A percentile compares a stretch with the other conserved stretches of the same genome.
phyloP scores from a whole-genome alignment of 2,797 vertebrate species.

The Notolabrus celidotus region DNA sequence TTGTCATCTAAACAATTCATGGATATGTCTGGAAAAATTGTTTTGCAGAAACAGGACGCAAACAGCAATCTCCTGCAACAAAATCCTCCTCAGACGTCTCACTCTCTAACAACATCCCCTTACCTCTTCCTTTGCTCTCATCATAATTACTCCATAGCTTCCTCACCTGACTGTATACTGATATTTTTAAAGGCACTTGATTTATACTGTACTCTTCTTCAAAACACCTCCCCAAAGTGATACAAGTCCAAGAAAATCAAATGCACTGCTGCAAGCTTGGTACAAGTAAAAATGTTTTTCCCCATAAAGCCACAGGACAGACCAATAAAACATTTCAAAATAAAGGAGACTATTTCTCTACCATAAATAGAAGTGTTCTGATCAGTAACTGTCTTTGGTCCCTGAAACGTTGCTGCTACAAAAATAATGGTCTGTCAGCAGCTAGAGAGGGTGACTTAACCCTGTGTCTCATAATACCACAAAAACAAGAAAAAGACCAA shows the following conservation, averaged over 20 bases:
- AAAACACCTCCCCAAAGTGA: neutral
- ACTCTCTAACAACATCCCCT: too few species aligned
- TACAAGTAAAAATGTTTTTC: neutral
- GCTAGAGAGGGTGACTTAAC: slow-evolving; percentile 46
- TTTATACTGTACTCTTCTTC: neutral
- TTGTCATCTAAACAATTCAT: too few species aligned
- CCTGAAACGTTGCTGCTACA: neutral
- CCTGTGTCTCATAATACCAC: slow-evolving; percentile 35
- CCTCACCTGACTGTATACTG: neutral
- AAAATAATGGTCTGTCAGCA: slow-evolving; percentile 39
- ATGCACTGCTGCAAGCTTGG: neutral
- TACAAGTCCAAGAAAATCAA: neutral
- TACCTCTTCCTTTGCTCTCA: neutral
- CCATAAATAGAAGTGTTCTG: slow-evolving; percentile 23
- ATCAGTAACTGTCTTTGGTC: slow-evolving; percentile 23
- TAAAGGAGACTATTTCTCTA: slow-evolving; percentile 10
- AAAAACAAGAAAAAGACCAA: slow-evolving; percentile 32
- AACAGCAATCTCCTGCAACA: neutral
- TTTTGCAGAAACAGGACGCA: too few species aligned
- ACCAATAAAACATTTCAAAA: slow-evolving; percentile 5
- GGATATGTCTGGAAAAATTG: too few species aligned
- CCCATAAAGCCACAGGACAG: slow-evolving; percentile 5
- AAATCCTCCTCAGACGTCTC: too few species aligned
- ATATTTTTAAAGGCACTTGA: neutral
- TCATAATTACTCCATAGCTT: neutral